phyloP scores from a whole-genome alignment of 2,888 invertebrate genomes.

The Schizotus pectinicornis region DNA sequence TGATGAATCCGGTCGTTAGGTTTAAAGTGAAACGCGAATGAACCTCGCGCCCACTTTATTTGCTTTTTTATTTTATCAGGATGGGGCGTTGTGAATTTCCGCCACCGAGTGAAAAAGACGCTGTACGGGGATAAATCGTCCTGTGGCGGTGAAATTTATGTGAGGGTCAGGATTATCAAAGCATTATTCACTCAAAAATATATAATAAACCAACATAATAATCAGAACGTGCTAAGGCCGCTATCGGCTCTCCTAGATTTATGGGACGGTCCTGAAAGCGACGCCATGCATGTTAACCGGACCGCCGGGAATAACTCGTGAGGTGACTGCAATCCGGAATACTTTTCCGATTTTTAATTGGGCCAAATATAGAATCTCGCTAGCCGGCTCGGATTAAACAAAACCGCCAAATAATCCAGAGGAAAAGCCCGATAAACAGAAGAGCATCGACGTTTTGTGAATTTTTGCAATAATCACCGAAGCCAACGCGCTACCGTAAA shows the following conservation, averaged over 20 bases:
- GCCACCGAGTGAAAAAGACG: background rate
- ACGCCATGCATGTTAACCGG: slow-evolving; percentile 38
- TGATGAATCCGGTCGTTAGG: slow-evolving; percentile 19
- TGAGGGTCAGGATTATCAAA: slow-evolving; percentile 17
- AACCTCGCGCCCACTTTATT: background rate
- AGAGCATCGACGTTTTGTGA: background rate
- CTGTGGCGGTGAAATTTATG: slow-evolving; percentile 13
- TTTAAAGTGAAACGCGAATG: background rate
- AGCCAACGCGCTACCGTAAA: slow-evolving; percentile 3
- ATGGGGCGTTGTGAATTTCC: background rate
- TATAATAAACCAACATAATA: slow-evolving; percentile 47
- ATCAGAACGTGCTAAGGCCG: slow-evolving; percentile 42
- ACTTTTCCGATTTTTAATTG: too few relatives aligned
- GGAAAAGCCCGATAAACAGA: background rate
- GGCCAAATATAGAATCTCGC: too few relatives aligned
- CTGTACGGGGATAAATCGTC: slow-evolving; percentile 3
- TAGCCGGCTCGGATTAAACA: too few relatives aligned
- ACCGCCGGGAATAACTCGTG: slow-evolving; percentile 24
- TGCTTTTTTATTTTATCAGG: slow-evolving; percentile 1
- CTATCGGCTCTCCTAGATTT: slow-evolving; percentile 34
- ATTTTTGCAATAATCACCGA: slow-evolving; percentile 3
- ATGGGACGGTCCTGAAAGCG: slow-evolving; percentile 30
- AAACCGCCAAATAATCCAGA: too few relatives aligned
- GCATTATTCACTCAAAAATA: slow-evolving; percentile 44
- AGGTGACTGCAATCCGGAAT: slow-evolving; percentile 14